Evolutionary conservation across 2,888 invertebrate species (phyloP).

Genomic region (Sphinx pinastri): DNA sequence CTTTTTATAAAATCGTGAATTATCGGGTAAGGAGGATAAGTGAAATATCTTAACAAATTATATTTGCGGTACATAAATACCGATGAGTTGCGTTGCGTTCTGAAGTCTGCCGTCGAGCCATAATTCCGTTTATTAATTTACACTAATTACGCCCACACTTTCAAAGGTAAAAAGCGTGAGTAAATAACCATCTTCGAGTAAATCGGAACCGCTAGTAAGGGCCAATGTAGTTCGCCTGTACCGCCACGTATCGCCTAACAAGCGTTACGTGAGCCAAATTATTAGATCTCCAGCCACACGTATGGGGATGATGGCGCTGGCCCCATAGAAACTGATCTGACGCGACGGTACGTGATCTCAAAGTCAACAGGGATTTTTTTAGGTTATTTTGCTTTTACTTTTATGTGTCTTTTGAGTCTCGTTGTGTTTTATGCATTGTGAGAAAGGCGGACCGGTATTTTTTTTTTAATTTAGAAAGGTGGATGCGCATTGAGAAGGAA

Average conservation of each 20-base stretch:
- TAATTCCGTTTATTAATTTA: neutral
- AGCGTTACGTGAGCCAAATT: constrained; percentile 60
- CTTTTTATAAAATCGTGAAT: too few relatives aligned
- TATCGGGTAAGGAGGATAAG: too few relatives aligned
- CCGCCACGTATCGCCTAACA: constrained; percentile 46
- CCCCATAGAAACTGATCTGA: constrained; percentile 21
- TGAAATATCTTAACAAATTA: too few relatives aligned
- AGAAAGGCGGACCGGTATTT: neutral
- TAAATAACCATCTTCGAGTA: neutral
- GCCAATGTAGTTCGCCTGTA: constrained; percentile 16
- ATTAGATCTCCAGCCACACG: constrained; percentile 34
- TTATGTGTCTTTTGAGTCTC: constrained; percentile 6
- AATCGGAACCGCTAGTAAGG: constrained; percentile 31
- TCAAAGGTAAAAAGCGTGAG: too few relatives aligned
- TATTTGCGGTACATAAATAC: too few relatives aligned
- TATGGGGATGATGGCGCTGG: constrained; percentile 13
- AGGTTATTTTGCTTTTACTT: constrained; percentile 13
- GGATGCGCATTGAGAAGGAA: neutral
- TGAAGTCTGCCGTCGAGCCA: neutral
- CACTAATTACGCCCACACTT: neutral
- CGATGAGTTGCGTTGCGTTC: too few relatives aligned
- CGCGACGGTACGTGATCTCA: constrained; percentile 19
- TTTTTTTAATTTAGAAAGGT: neutral
- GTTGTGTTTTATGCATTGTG: neutral
- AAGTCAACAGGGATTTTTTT: neutral